phyloP scores from a whole-genome alignment of 53 echinoderm and acorn worm genomes.

The Henricia sp. region DNA sequence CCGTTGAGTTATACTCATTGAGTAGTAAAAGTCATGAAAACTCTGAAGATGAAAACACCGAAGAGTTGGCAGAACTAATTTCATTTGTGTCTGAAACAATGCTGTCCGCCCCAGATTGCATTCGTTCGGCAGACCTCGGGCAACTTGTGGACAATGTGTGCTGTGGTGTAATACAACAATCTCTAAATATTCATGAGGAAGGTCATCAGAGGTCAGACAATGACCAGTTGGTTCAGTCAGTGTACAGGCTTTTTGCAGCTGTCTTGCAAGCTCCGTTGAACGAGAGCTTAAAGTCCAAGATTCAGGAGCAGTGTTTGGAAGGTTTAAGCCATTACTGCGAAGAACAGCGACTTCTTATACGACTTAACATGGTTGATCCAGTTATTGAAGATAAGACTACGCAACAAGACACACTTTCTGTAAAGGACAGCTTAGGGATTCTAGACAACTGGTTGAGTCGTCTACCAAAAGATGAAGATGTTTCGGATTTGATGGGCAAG shows the following conservation, averaged over 20 bases:
- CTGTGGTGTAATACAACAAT: slow-evolving; percentile 7
- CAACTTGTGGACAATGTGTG: slow-evolving; percentile 26
- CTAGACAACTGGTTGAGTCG: neutral
- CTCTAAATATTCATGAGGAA: slow-evolving; percentile 20
- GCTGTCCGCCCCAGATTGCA: neutral
- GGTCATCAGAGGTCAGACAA: slow-evolving; percentile 29
- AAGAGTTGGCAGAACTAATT: slow-evolving; percentile 21
- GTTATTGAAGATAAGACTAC: neutral
- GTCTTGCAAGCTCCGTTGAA: neutral
- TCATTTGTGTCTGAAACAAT: slow-evolving; percentile 18
- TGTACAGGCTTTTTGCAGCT: slow-evolving; percentile 39
- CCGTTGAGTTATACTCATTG: neutral
- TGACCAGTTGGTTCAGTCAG: slow-evolving; percentile 6
- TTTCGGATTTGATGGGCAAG: neutral
- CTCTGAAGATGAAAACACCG: neutral
- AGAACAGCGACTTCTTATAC: slow-evolving; percentile 32
- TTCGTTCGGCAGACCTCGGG: neutral
- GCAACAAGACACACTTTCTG: neutral
- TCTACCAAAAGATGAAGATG: neutral
- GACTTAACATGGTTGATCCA: neutral
- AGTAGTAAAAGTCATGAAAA: neutral
- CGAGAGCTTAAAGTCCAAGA: slow-evolving; percentile 9
- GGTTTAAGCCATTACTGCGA: slow-evolving; percentile 14
- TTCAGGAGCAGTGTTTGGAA: slow-evolving; percentile 13
- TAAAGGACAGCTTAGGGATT: slow-evolving; percentile 17